These are phyloP conservation scores for Colossoma macropomum DNA, from an alignment of 2,113 vertebrate genomes.

Conservation along the genomic window DNA sequence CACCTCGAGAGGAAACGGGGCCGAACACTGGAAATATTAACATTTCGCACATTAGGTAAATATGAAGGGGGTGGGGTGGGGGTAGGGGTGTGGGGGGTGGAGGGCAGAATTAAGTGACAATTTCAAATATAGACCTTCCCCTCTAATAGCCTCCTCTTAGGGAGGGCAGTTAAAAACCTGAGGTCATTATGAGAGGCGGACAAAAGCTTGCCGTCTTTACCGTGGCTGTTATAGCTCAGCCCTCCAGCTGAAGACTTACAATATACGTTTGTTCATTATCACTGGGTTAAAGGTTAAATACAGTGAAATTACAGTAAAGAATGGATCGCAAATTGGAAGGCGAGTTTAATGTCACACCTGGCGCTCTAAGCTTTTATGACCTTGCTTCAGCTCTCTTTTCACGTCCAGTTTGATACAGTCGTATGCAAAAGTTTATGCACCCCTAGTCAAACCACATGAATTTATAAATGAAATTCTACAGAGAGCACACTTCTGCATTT, in stretches of 20 bases:
- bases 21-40: constrained; percentile 46
- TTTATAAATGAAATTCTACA: too few species aligned
- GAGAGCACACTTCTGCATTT: too few species aligned
- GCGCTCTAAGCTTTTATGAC: background rate
- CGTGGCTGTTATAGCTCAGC: background rate
- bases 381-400: background rate
- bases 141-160: constrained; percentile 47
- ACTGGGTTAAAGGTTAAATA: constrained; percentile 29
- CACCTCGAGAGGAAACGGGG: constrained; percentile 23
- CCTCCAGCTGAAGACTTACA: background rate
- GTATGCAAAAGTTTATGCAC: too few species aligned
- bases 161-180: constrained; percentile 20
- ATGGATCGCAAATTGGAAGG: background rate
- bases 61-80: constrained; percentile 21
- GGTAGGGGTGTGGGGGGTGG: too few species aligned
- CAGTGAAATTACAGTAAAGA: constrained; percentile 17
- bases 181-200: constrained; percentile 30
- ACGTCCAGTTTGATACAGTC: background rate
- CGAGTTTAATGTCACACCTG: constrained; percentile 27
- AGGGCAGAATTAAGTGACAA: constrained; percentile 47
- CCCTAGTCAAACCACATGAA: too few species aligned
- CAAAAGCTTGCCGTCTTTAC: background rate
- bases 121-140: constrained; percentile 51
- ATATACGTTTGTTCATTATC: constrained; percentile 7
- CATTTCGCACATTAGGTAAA: constrained; percentile 51